Conservation (phyloP, 2,113 vertebrate species). For the Percina caprodes region DNA sequence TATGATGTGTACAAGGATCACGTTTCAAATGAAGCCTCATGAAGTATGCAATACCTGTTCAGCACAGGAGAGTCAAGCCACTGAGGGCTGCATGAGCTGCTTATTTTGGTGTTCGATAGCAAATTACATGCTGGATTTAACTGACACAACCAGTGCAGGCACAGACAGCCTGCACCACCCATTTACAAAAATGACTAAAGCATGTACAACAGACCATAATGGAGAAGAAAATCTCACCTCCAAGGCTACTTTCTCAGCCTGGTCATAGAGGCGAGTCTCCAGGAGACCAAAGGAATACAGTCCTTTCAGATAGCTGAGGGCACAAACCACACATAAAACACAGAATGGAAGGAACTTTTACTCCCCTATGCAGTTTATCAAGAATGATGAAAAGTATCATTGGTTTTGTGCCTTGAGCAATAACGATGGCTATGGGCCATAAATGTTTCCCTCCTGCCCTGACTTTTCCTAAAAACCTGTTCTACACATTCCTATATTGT, state of each 20-base stretch:
- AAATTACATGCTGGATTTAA: slow-evolving; percentile 13
- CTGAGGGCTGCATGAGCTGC: background rate
- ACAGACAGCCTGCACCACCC: background rate
- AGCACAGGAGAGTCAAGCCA: background rate
- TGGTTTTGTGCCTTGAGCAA: background rate
- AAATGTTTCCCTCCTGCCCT: too few relatives aligned
- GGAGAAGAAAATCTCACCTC: slow-evolving; percentile 84
- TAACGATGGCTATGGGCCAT: background rate
- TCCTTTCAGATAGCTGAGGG: slow-evolving; percentile 91
- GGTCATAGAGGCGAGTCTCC: slow-evolving; percentile 90
- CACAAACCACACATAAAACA: background rate
- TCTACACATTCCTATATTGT: too few relatives aligned
- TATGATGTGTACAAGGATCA: background rate
- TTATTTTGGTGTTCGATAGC: slow-evolving; percentile 22
- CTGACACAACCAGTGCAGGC: slow-evolving; percentile 11
- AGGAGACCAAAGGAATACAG: slow-evolving; percentile 93
- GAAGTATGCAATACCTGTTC: slow-evolving; percentile 10
- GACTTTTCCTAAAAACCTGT: too few relatives aligned
- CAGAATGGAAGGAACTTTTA: too few relatives aligned
- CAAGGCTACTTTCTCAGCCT: slow-evolving; percentile 89
- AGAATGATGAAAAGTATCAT: background rate
- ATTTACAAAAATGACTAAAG: background rate
- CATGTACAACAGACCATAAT: background rate
- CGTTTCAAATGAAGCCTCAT: too few relatives aligned
- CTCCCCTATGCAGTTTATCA: background rate